Evolutionary conservation across 92 coral and sea anemone genomes (phyloP).

Genomic region (Zoanthus gigantus): DNA sequence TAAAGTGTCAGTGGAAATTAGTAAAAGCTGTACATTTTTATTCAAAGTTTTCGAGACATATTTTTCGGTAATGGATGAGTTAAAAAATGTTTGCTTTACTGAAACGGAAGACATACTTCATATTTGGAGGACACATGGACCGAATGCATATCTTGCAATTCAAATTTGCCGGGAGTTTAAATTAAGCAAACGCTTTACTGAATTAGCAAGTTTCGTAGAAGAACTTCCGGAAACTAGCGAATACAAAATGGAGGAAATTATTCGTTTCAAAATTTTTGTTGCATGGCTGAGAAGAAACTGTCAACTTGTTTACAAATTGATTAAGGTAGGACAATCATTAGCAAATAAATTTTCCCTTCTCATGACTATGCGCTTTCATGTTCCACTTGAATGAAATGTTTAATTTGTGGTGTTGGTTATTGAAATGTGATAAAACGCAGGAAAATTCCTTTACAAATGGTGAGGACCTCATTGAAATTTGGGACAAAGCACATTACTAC

Average conservation of each 20-base stretch:
- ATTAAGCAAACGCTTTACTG: constrained; percentile 23
- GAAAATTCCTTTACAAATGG: constrained; percentile 59
- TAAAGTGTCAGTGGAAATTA: no score
- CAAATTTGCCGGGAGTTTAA: constrained; percentile 53
- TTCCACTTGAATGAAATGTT: constrained; percentile 26
- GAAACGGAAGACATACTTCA: not conserved
- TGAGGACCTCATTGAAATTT: constrained; percentile 60
- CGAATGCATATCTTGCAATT: constrained; percentile 39
- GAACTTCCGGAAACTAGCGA: constrained; percentile 43
- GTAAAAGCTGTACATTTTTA: not conserved
- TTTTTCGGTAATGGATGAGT: not conserved
- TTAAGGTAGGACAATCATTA: constrained; percentile 40
- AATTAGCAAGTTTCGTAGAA: constrained; percentile 45
- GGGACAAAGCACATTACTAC: constrained; percentile 67
- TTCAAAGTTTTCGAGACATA: not conserved
- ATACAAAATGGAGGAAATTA: constrained; percentile 35
- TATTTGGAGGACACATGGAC: constrained; percentile 33
- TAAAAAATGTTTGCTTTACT: not conserved
- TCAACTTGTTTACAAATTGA: constrained; percentile 51
- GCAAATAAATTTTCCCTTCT: not conserved
- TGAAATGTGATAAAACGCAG: not conserved
- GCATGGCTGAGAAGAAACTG: constrained; percentile 49
- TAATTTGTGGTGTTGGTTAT: constrained; percentile 17
- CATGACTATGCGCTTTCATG: not conserved
- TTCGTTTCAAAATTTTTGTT: constrained; percentile 45